phyloP scores from a whole-genome alignment of 2,888 invertebrate species.

The Microdon myrmicae region DNA sequence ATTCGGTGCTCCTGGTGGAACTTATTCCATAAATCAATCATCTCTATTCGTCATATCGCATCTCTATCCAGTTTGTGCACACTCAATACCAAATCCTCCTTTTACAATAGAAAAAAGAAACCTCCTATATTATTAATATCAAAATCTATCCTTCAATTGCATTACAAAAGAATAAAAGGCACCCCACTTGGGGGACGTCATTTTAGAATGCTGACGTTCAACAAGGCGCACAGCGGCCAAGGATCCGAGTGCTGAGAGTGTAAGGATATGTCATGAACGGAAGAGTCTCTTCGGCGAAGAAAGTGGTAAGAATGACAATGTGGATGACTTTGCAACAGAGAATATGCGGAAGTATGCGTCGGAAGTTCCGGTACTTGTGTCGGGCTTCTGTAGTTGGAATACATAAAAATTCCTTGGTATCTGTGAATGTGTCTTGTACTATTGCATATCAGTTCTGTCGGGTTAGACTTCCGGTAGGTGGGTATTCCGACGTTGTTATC shows the following conservation, averaged over 20 bases:
- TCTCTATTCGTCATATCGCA: constrained; percentile 11
- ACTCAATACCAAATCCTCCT: constrained; percentile 6
- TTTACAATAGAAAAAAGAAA: constrained; percentile 32
- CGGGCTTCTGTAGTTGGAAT: constrained; percentile 60
- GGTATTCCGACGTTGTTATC: no score
- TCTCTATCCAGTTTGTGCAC: background rate
- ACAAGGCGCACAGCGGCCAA: background rate
- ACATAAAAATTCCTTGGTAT: constrained; percentile 28
- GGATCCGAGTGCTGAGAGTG: background rate
- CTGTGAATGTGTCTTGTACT: no score
- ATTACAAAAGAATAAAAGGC: constrained; percentile 49
- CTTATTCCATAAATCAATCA: constrained; percentile 47
- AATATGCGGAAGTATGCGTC: constrained; percentile 56
- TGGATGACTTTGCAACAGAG: constrained; percentile 43
- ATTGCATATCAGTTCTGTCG: no score
- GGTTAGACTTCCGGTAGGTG: no score
- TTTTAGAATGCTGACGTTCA: background rate
- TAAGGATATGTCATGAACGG: constrained; percentile 1
- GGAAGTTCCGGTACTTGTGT: constrained; percentile 66
- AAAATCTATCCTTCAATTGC: constrained; percentile 46
- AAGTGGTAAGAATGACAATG: constrained; percentile 20
- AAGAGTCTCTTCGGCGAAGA: no score
- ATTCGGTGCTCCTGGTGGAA: constrained; percentile 16
- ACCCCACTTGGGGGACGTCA: no score
- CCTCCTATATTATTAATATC: constrained; percentile 45